These are phyloP conservation scores for Hypothenemus hampei DNA, from an alignment of 1,140 invertebrate species.

Conservation along the genomic window DNA sequence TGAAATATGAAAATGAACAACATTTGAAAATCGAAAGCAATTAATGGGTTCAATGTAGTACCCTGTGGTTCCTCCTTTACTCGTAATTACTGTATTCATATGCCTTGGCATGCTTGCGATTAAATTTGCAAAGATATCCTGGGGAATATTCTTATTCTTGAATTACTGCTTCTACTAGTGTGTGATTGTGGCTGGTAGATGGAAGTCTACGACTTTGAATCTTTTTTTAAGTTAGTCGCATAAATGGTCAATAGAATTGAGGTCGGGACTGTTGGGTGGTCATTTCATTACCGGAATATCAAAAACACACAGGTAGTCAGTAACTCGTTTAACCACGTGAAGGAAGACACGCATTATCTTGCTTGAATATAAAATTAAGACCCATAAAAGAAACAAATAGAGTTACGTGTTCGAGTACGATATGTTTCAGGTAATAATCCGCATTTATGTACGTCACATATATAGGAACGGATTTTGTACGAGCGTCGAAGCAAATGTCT, in stretches of 20 bases:
- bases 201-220: background rate
- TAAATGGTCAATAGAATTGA: conserved; percentile 19
- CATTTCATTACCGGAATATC: conserved; percentile 13
- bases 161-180: background rate
- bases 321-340: conserved; percentile 10
- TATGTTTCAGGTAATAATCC: conserved; percentile 16
- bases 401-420: conserved; percentile 17
- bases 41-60: too few species aligned
- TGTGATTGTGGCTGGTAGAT: background rate
- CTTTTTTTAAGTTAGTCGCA: conserved; percentile 12
- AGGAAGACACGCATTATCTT: conserved; percentile 22
- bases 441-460: conserved; percentile 12
- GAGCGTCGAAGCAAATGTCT: conserved; percentile 28
- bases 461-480: conserved; percentile 26
- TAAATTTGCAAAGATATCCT: background rate
- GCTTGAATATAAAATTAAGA: conserved; percentile 22
- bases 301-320: conserved; percentile 12
- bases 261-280: conserved; percentile 18
- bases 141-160: too few species aligned
- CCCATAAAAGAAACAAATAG: conserved; percentile 14
- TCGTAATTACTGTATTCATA: too few species aligned
- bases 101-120: too few species aligned
- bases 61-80: too few species aligned
- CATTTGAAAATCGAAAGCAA: too few species aligned
- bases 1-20: too few species aligned